Evolutionary conservation across 2,797 vertebrate species (phyloP), one percentile per base, ranked within the genome.

Genomic region (Cheirogaleus major): DNA sequence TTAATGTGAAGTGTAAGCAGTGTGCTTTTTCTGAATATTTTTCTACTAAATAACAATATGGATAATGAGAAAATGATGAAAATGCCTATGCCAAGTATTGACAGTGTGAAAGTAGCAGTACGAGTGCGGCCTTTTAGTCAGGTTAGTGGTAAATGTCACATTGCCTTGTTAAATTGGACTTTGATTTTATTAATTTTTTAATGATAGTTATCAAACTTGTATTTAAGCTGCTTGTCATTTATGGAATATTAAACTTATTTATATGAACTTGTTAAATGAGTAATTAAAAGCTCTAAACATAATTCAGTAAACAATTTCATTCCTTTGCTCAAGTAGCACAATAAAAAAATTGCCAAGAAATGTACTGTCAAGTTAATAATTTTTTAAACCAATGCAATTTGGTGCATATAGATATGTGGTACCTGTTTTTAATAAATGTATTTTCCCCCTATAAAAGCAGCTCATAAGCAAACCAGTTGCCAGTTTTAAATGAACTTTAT

Each of bases 61-160:
- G 70, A 94, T 57, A 95, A 57, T 65, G 96, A 96, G 38, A 96
- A 45, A 98, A 95, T 85, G 97, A 94, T 84, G 97, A 96, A 88
- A 97, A 98, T 57, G 98, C 98, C 99, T 27, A 98, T 98, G 98
- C 98, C 98, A 63, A 75, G 96, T 91, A 97, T 98, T 83, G 99
- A 99, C 98, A 98, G 99, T 25, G 99, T 99, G 94, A 99, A 98
- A 97, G 99, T 99, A 93, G 99, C 99, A 4, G 99, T 99, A 59
- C 96, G 99, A 41, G 99, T 99, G 80, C 98, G 99, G 85, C 99
- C 99, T 23, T 99, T 99, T 97, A 99, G 98, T 98, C 99, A 99
- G 99, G 99, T 99, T 95, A 98, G 99, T 99, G 95, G 57, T 93
- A 3, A 14, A 5, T 45, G 93, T 25, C 22, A 9, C 63, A 32